Base-by-base conservation (phyloP, 2,888 invertebrate genomes). In the Oeneis ivallda region DNA sequence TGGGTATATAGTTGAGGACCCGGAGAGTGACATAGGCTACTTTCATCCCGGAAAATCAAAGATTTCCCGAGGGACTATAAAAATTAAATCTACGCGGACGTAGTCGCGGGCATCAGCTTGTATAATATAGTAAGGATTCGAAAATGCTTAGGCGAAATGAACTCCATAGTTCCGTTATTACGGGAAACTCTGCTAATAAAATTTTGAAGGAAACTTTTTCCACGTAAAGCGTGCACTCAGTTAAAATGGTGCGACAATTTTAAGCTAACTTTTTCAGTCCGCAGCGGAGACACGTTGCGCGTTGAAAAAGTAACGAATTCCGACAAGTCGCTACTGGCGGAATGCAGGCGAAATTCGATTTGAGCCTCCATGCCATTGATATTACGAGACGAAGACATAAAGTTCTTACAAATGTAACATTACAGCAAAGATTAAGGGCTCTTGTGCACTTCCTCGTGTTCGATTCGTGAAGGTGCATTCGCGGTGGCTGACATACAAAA, bases 251-350 rank as follows among this genome's bases (percentile, higher is more conserved):
- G 61, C 52, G 60, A 52, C 61, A 61, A 61, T 61, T 61, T 61
- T 56, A n/a, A 52, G 52, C 50, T 32, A 61, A 61, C 61, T 61
- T 61, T 52, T 60, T 32, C 50, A 52, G 41, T 41, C 26, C 19
- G 17, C 41, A 41, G 39, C 59, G 9, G 26, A 32, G 41, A 39
- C 60, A 26, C 7, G 60, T 50, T 52, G 61, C 39, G 52, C 61
- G 52, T 52, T 41, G 61, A 61, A 62, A 62, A 68, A 41, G 58
- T 57, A 62, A 67, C 54, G 59, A 59, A 58, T 68, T 68, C 65
- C 54, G 65, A 58, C 64, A 64, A 65, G 53, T 54, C 54, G 47
- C 59, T 59, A 56, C 62, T 19, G 17, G 47, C 26, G 45, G 62
- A 62, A 63, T 63, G 56, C 56, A 62, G 45, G 43, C 52, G 43